phyloP scores from a whole-genome alignment of 2,888 invertebrate species.

The Antheraea yamamai region DNA sequence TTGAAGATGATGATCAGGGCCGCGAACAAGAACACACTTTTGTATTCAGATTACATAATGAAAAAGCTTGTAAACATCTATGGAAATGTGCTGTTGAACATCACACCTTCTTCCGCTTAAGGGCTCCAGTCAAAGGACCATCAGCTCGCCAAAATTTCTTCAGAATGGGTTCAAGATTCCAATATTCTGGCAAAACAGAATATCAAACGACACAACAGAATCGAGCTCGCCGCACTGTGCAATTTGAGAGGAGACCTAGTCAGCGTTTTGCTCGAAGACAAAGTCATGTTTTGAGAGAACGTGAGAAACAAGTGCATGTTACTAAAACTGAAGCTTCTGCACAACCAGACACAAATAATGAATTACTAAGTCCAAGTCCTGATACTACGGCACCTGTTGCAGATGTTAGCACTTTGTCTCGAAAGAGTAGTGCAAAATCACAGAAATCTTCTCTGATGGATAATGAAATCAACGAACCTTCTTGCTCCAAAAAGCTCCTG shows the following conservation, averaged over 20 bases:
- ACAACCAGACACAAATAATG: conserved; percentile 52
- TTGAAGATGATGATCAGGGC: conserved; percentile 99
- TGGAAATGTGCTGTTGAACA: conserved; percentile 99
- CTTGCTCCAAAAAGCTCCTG: conserved; percentile 63
- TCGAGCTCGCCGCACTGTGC: conserved; percentile 94
- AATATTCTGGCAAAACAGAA: conserved; percentile 97
- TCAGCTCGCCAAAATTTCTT: conserved; percentile 97
- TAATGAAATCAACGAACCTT: conserved; percentile 57
- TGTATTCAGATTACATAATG: conserved; percentile 96
- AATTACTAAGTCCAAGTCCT: conserved; percentile 60
- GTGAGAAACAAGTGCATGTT: conserved; percentile 83
- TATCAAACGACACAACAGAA: conserved; percentile 97
- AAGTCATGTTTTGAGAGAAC: conserved; percentile 92
- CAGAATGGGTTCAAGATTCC: conserved; percentile 98
- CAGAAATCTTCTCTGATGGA: conserved; percentile 76
- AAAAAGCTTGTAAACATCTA: conserved; percentile 99
- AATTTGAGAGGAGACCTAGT: conserved; percentile 97
- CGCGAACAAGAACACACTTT: conserved; percentile 99
- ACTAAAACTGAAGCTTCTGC: conserved; percentile 55
- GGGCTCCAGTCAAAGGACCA: conserved; percentile 93
- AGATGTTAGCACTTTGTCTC: conserved; percentile 64
- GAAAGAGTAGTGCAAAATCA: conserved; percentile 81
- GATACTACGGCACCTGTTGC: conserved; percentile 38
- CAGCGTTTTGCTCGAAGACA: conserved; percentile 97
- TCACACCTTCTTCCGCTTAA: conserved; percentile 98